These are phyloP conservation scores for Lamprologus lemairii DNA, from an alignment of 2,113 vertebrate genomes.

Conservation along the genomic window DNA sequence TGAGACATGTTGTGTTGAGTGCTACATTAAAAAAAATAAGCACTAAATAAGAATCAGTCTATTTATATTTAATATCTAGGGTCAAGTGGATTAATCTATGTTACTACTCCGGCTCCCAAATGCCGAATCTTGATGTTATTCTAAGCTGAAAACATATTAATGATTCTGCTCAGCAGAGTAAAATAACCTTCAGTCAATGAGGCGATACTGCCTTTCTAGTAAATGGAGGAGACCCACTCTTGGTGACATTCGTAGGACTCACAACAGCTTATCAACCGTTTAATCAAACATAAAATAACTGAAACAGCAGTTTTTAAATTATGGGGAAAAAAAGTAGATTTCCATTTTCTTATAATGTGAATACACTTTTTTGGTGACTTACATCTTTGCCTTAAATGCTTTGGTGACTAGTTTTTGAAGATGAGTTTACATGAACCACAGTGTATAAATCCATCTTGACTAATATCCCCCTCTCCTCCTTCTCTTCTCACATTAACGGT, in stretches of 20 bases:
- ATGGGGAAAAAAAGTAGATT: neutral
- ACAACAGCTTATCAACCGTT: neutral
- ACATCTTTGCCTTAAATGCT: neutral
- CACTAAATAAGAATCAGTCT: neutral
- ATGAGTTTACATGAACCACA: neutral
- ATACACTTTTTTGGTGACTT: neutral
- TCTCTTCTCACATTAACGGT: accelerated
- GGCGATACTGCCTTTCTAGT: accelerated
- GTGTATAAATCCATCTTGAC: neutral
- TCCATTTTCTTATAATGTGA: neutral
- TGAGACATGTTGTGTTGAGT: neutral
- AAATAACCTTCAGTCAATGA: neutral
- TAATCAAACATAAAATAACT: neutral
- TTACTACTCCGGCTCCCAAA: neutral
- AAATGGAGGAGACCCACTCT: neutral
- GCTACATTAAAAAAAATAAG: neutral
- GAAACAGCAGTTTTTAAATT: neutral
- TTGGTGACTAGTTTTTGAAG: neutral
- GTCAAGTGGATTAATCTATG: neutral
- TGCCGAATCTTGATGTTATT: neutral
- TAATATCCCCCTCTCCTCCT: neutral
- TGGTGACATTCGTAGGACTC: neutral
- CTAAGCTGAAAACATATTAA: neutral
- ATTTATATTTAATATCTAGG: neutral
- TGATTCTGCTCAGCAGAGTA: neutral